phyloP scores from a whole-genome alignment of 2,113 vertebrate genomes.

The Syngnathoides biaculeatus region DNA sequence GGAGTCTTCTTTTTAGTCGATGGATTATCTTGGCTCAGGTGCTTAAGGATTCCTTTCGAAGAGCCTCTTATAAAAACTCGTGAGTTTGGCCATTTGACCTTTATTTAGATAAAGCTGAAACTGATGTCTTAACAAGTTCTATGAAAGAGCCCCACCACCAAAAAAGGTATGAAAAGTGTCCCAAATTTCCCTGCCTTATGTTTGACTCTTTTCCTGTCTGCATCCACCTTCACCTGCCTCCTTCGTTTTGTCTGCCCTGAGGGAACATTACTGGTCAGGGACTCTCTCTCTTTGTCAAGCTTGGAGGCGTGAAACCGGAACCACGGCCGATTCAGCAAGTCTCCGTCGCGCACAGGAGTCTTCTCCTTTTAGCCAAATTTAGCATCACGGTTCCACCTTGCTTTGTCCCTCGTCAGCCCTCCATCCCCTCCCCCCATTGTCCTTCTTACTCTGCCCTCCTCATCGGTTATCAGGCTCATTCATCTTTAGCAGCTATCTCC shows the following conservation, averaged over 20 bases:
- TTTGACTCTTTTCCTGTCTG: slow-evolving; percentile 28
- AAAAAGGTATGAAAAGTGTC: background rate
- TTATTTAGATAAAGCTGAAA: background rate
- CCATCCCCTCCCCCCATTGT: slow-evolving; percentile 12
- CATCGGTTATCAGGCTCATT: slow-evolving; percentile 13
- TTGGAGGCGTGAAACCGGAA: slow-evolving; percentile 72
- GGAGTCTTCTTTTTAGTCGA: background rate
- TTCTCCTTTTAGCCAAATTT: slow-evolving; percentile 83
- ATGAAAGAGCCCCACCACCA: background rate
- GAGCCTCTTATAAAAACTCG: background rate
- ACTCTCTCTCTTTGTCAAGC: slow-evolving; percentile 62
- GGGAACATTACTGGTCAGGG: slow-evolving; percentile 65
- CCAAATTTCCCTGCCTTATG: slow-evolving; percentile 19
- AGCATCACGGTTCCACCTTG: slow-evolving; percentile 84
- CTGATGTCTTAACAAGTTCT: slow-evolving; percentile 45
- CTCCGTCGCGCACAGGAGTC: slow-evolving; percentile 63
- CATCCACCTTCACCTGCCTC: slow-evolving; percentile 37
- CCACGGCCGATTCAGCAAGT: slow-evolving; percentile 78
- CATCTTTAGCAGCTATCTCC: slow-evolving; percentile 6
- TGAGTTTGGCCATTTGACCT: background rate
- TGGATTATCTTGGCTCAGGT: background rate
- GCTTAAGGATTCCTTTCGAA: background rate
- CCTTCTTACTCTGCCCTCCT: slow-evolving; percentile 39
- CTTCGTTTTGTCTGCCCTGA: slow-evolving; percentile 44
- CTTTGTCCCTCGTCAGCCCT: slow-evolving; percentile 67